phyloP scores from a whole-genome alignment of 2,888 invertebrate species.

The Achlya flavicornis region DNA sequence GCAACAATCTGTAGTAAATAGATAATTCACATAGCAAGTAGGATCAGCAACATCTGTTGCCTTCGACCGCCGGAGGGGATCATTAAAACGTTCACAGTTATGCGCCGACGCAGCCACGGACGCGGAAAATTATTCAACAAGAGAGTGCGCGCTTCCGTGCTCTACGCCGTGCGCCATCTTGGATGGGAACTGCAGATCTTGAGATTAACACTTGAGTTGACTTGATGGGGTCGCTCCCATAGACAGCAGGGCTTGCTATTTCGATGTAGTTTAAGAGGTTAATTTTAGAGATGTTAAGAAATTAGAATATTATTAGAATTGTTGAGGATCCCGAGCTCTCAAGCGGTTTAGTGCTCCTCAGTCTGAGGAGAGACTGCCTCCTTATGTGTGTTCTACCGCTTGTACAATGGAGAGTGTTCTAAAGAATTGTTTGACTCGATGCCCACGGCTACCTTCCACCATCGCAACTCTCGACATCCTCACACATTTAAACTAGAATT shows the following conservation, averaged over 20 bases:
- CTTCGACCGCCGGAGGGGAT: constrained; percentile 42
- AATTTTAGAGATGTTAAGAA: no score
- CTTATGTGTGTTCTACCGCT: no score
- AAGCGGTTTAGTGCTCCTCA: no score
- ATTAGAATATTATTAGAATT: no score
- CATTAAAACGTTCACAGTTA: constrained; percentile 75
- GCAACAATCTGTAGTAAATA: constrained; percentile 32
- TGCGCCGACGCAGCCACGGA: constrained; percentile 63
- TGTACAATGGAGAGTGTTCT: no score
- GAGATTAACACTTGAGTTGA: constrained; percentile 26
- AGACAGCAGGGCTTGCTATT: constrained; percentile 19
- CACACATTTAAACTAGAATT: no score
- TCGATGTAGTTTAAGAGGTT: not conserved
- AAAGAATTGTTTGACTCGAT: no score
- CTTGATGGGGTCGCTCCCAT: constrained; percentile 33
- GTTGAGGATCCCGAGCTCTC: no score
- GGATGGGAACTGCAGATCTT: constrained; percentile 20
- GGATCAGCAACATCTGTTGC: constrained; percentile 20
- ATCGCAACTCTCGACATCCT: no score
- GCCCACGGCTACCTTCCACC: no score
- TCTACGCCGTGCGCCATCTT: constrained; percentile 19
- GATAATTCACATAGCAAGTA: constrained; percentile 19
- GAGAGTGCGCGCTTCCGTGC: constrained; percentile 61
- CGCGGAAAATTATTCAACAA: constrained; percentile 78
- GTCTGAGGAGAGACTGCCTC: no score